Conservation (phyloP, 2,113 vertebrate species). For the Oostethus manadensis region DNA sequence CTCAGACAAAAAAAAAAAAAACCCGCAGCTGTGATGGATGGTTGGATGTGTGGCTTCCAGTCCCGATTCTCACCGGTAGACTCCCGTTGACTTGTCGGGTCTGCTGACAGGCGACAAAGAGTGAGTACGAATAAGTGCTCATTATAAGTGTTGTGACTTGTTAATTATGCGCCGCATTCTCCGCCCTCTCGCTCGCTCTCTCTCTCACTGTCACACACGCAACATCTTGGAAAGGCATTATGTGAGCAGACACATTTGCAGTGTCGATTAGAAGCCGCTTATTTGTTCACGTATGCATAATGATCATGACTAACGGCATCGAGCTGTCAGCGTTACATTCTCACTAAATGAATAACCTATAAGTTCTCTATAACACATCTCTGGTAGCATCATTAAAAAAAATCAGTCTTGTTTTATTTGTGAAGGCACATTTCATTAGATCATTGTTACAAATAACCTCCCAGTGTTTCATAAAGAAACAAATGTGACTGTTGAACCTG, state of each 20-base stretch:
- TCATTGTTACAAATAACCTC: no score
- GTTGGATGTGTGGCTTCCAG: slow-evolving; percentile 5
- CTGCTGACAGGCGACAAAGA: slow-evolving; percentile 43
- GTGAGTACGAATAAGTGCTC: slow-evolving; percentile 56
- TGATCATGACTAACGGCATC: not conserved
- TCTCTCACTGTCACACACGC: not conserved
- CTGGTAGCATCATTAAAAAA: no score
- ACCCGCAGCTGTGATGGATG: slow-evolving; percentile 71
- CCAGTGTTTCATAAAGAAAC: no score
- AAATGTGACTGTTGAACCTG: no score
- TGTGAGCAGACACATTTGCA: not conserved
- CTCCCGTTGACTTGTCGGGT: slow-evolving; percentile 39
- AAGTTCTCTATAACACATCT: no score
- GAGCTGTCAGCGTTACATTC: no score
- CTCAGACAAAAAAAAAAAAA: slow-evolving; percentile 77
- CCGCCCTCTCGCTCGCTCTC: slow-evolving; percentile 1
- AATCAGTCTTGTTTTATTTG: no score
- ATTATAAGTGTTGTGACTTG: slow-evolving; percentile 55
- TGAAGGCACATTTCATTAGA: no score
- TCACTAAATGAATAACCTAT: no score
- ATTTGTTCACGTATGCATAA: not conserved
- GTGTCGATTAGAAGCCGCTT: not conserved
- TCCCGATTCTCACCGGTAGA: slow-evolving; percentile 59
- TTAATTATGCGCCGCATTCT: slow-evolving; percentile 41
- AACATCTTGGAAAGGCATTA: slow-evolving; percentile 19